Conservation (phyloP, 2,797 vertebrate species). For the Gila robusta region DNA sequence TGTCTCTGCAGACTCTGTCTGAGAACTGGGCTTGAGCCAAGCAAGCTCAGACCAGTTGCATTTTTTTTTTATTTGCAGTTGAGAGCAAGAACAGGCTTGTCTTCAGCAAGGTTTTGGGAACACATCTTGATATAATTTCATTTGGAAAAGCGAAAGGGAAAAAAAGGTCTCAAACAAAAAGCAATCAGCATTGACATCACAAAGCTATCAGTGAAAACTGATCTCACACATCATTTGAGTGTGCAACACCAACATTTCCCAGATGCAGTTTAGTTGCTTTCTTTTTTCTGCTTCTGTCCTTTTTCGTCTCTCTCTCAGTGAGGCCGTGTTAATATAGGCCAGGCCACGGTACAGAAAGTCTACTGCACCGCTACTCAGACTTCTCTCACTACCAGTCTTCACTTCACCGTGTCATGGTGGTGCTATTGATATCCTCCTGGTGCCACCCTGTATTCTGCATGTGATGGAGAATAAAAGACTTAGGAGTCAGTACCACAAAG, state of each 20-base stretch:
- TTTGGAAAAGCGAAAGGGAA: neutral
- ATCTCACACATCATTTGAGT: constrained; percentile 1
- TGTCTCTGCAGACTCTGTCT: neutral
- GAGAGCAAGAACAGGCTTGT: constrained; percentile 35
- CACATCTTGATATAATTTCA: neutral
- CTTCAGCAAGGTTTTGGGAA: neutral
- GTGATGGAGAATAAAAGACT: constrained; percentile 19
- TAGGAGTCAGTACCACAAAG: neutral
- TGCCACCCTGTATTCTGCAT: constrained; percentile 19
- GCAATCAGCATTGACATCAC: neutral
- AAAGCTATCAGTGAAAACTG: constrained; percentile 1
- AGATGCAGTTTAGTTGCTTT: neutral
- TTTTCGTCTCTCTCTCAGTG: neutral
- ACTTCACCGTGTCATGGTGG: constrained; percentile 28
- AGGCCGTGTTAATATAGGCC: constrained; percentile 43
- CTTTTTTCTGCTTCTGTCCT: neutral
- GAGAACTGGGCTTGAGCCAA: constrained; percentile 25
- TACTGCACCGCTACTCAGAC: constrained; percentile 29
- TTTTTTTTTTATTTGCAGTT: neutral
- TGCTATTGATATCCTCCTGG: constrained; percentile 38
- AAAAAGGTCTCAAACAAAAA: neutral
- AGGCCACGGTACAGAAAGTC: constrained; percentile 24
- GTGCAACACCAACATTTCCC: neutral
- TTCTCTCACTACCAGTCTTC: constrained; percentile 24
- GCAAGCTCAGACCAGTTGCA: constrained; percentile 11